Evolutionary conservation across 2,113 vertebrate genomes (phyloP), one percentile per base, ranked within the genome.

Genomic region (Ia io): DNA sequence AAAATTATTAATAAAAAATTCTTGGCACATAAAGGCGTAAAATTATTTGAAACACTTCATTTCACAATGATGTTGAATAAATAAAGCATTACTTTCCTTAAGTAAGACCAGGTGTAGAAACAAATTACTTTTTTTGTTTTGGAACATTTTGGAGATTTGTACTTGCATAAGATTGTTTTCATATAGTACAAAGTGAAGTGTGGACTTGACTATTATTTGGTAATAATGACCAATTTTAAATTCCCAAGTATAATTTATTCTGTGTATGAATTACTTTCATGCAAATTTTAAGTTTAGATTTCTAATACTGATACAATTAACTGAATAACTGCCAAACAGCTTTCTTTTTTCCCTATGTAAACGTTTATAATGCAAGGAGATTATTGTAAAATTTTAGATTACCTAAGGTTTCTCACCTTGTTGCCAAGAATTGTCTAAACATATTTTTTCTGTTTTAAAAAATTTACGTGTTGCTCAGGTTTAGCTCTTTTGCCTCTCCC

Each of bases 71-170:
- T 95, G 94, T 96, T 94, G 94, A 95, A 96, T 95, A 97, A 97
- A 97, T 97, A 97, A 95, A 97, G 69, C 77, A 82, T 97, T 93
- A 88, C 91, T 95, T 42, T 94, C 56, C 91, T 94, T 97, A 97
- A 97, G 96, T 97, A 94, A 97, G 94, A 79, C 97, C 97, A 97
- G 97, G 94, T 97, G 95, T 97, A 63, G 96, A 96, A 97, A 97
- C 92, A 95, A 93, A 97, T 97, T 85, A 87, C 92, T 71, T 67
- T 82, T 49, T 65, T 65, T 71, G 61, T 73, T 63, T 42, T 42
- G 59, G 79, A 69, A 84, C 12, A 5, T 69, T 87, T 90, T 86
- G 88, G 90, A 92, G 74, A 85, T 71, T 88, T 93, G 53, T 83
- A 63, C 70, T 95, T 85, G 63, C 30, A 44, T 69, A 73, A 78